Evolutionary conservation across 2,113 vertebrate species (phyloP).

Genomic region (Seriola rivoliana): DNA sequence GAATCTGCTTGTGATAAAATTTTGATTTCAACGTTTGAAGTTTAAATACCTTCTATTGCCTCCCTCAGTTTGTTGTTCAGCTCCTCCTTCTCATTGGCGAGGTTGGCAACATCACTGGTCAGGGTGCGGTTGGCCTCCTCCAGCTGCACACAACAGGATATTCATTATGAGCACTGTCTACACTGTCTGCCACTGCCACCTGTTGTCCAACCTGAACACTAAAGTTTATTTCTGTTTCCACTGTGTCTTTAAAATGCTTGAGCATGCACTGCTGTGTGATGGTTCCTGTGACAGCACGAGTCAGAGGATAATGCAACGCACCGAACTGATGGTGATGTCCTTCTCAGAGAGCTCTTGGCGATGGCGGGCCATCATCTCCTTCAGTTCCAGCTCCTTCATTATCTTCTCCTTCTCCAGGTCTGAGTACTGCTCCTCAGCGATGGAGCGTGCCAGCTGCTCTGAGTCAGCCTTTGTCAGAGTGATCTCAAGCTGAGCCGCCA

Average conservation of each 20-base stretch:
- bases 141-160: conserved; percentile 81
- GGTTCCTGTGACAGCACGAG: neutral
- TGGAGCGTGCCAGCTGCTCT: conserved; percentile 97
- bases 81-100: conserved; percentile 98
- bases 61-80: conserved; percentile 97
- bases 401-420: conserved; percentile 99
- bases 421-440: conserved; percentile 98
- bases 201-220: neutral
- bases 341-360: conserved; percentile 96
- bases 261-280: neutral
- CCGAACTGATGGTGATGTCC: conserved; percentile 93
- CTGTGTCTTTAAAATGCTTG: neutral
- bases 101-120: conserved; percentile 95
- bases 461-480: conserved; percentile 98
- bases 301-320: conserved; percentile 77
- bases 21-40: neutral
- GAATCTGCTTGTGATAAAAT: neutral
- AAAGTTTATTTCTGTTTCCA: neutral
- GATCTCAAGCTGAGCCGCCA: conserved; percentile 97
- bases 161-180: neutral
- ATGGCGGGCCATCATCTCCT: conserved; percentile 99
- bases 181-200: neutral
- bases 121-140: conserved; percentile 97
- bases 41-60: conserved; percentile 87
- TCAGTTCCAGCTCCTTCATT: conserved; percentile 99